phyloP scores from a whole-genome alignment of 2,113 vertebrate species.

The Thamnaconus septentrionalis region DNA sequence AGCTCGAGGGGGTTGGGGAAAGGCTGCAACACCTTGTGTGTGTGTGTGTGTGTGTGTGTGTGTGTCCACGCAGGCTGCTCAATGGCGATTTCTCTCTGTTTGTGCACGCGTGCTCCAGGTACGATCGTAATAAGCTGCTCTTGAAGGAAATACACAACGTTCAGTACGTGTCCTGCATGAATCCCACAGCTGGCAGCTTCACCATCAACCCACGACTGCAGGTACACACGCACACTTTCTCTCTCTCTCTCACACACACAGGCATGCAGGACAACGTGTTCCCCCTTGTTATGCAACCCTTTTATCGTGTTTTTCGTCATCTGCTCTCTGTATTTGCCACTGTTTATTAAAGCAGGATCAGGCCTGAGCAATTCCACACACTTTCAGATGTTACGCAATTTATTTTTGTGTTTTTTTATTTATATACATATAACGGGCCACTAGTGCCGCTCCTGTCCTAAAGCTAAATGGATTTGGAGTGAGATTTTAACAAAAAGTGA shows the following conservation, averaged over 20 bases:
- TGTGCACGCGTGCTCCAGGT: conserved; percentile 73
- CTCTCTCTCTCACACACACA: conserved; percentile 15
- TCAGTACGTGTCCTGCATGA: conserved; percentile 97
- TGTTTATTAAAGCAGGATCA: too few species aligned
- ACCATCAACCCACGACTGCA: conserved; percentile 96
- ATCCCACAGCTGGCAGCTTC: conserved; percentile 92
- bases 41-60: conserved; percentile 12
- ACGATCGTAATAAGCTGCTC: conserved; percentile 88
- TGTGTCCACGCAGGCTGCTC: conserved; percentile 27
- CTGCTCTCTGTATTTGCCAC: too few species aligned
- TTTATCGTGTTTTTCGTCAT: too few species aligned
- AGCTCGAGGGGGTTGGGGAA: not conserved
- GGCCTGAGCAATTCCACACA: too few species aligned
- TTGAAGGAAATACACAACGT: conserved; percentile 90
- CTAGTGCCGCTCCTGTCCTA: too few species aligned
- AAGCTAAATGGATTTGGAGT: too few species aligned
- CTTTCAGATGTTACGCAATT: too few species aligned
- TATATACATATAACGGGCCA: too few species aligned
- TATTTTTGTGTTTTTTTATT: too few species aligned
- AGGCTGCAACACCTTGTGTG: not conserved
- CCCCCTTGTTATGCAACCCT: conserved; percentile 9
- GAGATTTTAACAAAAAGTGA: too few species aligned
- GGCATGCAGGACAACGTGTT: conserved; percentile 13
- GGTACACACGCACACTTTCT: conserved; percentile 68
- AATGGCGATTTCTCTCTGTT: too few species aligned